Evolutionary conservation across 2,797 vertebrate genomes (phyloP), one percentile per base, ranked within the genome.

Genomic region (Acanthopagrus latus): DNA sequence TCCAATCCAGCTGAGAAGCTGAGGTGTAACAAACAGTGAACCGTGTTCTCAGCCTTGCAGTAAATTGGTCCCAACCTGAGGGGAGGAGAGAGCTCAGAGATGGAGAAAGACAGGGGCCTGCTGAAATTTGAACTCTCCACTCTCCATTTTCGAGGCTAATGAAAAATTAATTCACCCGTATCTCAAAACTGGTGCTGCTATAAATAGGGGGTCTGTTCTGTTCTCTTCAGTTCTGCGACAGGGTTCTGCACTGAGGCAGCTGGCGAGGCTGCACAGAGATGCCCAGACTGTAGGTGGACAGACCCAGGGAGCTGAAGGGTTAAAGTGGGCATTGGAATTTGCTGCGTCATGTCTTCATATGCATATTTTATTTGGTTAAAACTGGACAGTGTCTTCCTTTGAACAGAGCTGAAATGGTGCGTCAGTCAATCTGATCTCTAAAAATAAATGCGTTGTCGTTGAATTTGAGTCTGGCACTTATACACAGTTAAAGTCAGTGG

Each of bases 71-170:
- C 52, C 29, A 14, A 62, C 69, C 63, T 70, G 80, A 77, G 14
- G 27, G 50, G 56, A 57, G 54, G 64, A 70, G 56, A 71, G 59
- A 71, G 75, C n/a, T 67, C 41, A 52, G n/a, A 59, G 1, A 43
- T 2, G 51, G 48, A 51, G 25, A 44, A 14, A 62, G 17, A 70
- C 3, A 38, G 29, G 1, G 10, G 21, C 13, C 7, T 29, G 56
- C 62, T 86, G 90, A 86, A 92, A 92, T 65, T 88, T 74, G 55
- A 92, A 85, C 88, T 77, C 86, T 71, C 52, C 71, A 86, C 87
- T 88, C 87, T 91, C 85, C 70, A 81, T 92, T 92, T 89, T 87
- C 70, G 48, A 74, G 58, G 59, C 86, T 82, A 75, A 92, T 95
- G 71, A 92, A 94, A 93, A 82, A 92, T 93, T 55, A 14, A 94